Conservation (phyloP, 1,140 invertebrate species). For the Ylistrum balloti region DNA sequence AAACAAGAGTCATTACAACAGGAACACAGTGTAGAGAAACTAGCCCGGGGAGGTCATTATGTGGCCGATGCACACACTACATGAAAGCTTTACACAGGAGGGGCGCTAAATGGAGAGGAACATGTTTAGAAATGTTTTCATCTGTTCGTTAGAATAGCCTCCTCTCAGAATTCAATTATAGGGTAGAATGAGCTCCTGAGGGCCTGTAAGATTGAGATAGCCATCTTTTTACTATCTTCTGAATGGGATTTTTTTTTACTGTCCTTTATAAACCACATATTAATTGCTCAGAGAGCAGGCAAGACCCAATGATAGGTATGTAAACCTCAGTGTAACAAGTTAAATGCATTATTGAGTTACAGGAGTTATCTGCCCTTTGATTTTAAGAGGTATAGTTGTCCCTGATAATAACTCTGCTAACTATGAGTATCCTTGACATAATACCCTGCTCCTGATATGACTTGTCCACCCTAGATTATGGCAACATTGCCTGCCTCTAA, state of each 20-base stretch:
- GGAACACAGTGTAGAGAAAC: background rate
- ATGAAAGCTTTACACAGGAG: background rate
- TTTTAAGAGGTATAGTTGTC: background rate
- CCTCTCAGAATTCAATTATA: constrained; percentile 30
- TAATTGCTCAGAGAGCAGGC: background rate
- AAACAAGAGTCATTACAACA: constrained; percentile 34
- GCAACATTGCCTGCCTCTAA: background rate
- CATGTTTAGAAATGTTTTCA: constrained; percentile 16
- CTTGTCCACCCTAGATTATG: background rate
- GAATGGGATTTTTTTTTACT: background rate
- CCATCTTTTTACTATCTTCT: background rate
- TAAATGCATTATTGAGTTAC: background rate
- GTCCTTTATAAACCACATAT: background rate
- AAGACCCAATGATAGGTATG: background rate
- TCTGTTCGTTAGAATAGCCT: background rate
- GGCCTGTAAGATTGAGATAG: background rate
- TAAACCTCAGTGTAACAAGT: background rate
- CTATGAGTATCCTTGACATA: too few species aligned
- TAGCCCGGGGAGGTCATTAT: background rate
- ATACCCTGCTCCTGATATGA: too few species aligned
- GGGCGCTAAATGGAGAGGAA: constrained; percentile 23
- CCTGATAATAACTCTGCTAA: background rate
- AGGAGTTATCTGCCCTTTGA: background rate
- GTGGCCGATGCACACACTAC: background rate
- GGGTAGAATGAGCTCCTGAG: background rate